phyloP scores from a whole-genome alignment of 1,140 invertebrate genomes.

The Apis cerana region DNA sequence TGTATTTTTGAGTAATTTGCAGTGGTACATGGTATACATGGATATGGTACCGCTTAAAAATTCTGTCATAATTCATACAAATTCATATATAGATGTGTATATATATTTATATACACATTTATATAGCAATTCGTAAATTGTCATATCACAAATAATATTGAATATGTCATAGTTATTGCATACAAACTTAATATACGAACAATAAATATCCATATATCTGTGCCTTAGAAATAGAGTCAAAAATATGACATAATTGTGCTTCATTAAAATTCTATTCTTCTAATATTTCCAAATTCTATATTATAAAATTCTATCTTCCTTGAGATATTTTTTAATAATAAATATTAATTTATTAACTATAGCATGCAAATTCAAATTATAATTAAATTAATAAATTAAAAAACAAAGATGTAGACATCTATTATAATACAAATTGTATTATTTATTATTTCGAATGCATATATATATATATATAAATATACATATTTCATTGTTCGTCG shows the following conservation, averaged over 20 bases:
- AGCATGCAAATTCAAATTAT: not conserved
- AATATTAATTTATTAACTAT: slow-evolving; percentile 12
- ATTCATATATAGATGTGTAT: not conserved
- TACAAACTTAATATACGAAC: slow-evolving; percentile 35
- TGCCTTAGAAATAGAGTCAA: slow-evolving; percentile 58
- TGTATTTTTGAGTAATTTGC: slow-evolving; percentile 1
- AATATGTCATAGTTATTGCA: slow-evolving; percentile 50
- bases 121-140: slow-evolving; percentile 22
- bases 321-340: not conserved
- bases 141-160: slow-evolving; percentile 42
- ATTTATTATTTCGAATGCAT: slow-evolving; percentile 10
- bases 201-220: slow-evolving; percentile 48
- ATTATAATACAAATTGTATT: not conserved
- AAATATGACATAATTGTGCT: slow-evolving; percentile 39
- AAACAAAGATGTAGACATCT: slow-evolving; percentile 9
- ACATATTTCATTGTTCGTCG: slow-evolving; percentile 29
- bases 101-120: not conserved
- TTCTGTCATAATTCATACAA: not conserved
- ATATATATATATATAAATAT: not conserved
- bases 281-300: slow-evolving; percentile 2
- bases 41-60: slow-evolving; percentile 32
- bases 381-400: not conserved
- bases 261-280: slow-evolving; percentile 1
- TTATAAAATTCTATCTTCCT: too few species aligned
- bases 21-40: slow-evolving; percentile 36